Percentiles rank a stretch among this genome's conserved stretches.
Conservation (phyloP, 2,113 vertebrate species). For the Chinchilla lanigera region DNA sequence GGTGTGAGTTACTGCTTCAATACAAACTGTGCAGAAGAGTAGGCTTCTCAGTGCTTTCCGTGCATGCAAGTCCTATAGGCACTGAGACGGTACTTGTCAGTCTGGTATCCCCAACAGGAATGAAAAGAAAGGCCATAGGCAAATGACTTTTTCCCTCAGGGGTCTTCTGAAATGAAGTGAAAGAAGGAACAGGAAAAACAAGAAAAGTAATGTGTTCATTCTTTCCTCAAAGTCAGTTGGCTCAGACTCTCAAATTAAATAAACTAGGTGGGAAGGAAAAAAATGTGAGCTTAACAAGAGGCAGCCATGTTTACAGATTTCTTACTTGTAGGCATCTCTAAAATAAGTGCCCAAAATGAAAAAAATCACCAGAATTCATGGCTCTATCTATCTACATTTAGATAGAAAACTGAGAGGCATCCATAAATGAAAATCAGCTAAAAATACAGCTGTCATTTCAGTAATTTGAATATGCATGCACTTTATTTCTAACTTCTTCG, state of each 20-base stretch:
- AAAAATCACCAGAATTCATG: not conserved
- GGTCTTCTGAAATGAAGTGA: not conserved
- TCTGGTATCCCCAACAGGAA: not conserved
- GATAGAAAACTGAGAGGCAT: slow-evolving; percentile 67
- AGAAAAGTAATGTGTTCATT: not conserved
- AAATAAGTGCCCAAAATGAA: slow-evolving; percentile 53
- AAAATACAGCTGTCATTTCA: slow-evolving; percentile 72
- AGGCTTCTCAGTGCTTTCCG: not conserved
- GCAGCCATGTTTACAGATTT: slow-evolving; percentile 23
- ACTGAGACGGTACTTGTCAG: not conserved
- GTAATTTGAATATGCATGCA: slow-evolving; percentile 68
- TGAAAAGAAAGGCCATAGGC: not conserved
- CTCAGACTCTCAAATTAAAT: not conserved
- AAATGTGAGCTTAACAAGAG: not conserved
- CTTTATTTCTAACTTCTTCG: slow-evolving; percentile 54
- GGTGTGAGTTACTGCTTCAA: not conserved
- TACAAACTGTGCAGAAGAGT: not conserved
- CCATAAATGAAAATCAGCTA: slow-evolving; percentile 72
- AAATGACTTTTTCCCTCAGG: not conserved
- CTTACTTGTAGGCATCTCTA: slow-evolving; percentile 39
- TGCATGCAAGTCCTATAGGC: not conserved
- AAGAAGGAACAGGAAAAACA: not conserved
- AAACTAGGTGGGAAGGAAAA: not conserved
- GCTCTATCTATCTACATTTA: slow-evolving; percentile 34
- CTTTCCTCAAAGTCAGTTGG: not conserved